Percentiles rank a stretch among this genome's conserved stretches.
phyloP scores from a whole-genome alignment of 2,888 invertebrate species.

The Tipula confusa region DNA sequence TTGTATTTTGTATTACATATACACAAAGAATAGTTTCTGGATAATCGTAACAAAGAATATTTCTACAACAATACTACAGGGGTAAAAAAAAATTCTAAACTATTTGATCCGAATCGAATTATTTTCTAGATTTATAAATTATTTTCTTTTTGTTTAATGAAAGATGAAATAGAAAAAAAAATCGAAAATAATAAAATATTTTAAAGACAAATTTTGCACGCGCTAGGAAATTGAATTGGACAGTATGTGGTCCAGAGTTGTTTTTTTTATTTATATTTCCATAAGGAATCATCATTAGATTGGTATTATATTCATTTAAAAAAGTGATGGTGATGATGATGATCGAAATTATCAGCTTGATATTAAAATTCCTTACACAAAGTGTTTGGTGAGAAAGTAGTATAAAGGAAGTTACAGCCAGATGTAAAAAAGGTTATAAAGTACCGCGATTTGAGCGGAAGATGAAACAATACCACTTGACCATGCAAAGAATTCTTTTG shows the following conservation, averaged over 20 bases:
- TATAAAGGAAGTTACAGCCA: not conserved
- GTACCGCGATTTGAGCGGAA: not conserved
- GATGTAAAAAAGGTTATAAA: not conserved
- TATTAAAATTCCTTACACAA: not conserved
- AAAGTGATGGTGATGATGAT: not conserved
- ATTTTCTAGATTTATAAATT: conserved; percentile 6
- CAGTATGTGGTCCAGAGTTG: not conserved
- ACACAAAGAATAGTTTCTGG: not conserved
- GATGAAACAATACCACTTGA: not conserved
- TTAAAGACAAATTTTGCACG: conserved; percentile 12
- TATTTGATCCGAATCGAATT: conserved; percentile 25
- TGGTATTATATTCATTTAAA: not conserved
- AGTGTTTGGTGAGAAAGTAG: not conserved
- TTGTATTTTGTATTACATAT: not conserved
- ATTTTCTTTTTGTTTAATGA: not conserved
- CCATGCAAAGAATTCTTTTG: no score
- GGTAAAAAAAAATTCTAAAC: not conserved
- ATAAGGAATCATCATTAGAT: not conserved
- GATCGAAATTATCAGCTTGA: not conserved
- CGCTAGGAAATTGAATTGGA: conserved; percentile 9
- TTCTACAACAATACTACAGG: not conserved
- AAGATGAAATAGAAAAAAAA: not conserved
- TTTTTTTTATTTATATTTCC: not conserved
- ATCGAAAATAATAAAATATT: no score
- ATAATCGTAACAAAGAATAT: not conserved